A percentile compares a stretch with the other conserved stretches of the same genome.
These are phyloP conservation scores for Augochlorella aurata DNA, from an alignment of 2,888 invertebrate species.

Conservation along the genomic window DNA sequence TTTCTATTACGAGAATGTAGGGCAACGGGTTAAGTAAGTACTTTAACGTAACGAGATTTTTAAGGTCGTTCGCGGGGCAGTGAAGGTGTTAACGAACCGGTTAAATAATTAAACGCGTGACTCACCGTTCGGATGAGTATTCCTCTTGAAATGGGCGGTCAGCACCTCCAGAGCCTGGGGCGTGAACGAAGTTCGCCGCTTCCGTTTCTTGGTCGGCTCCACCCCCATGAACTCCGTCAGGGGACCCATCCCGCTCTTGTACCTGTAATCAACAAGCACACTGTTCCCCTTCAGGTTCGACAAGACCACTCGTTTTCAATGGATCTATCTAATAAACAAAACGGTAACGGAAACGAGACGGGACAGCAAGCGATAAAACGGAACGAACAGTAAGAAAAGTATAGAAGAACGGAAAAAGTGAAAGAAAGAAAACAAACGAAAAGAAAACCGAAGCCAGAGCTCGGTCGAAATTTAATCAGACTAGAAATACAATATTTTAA, in stretches of 20 bases:
- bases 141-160: conserved; percentile 97
- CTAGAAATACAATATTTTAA: conserved; percentile 6
- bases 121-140: conserved; percentile 98
- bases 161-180: conserved; percentile 97
- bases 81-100: background rate
- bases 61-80: background rate
- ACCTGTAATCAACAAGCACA: conserved; percentile 86
- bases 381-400: no score
- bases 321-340: background rate
- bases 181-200: conserved; percentile 97
- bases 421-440: background rate
- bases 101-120: background rate
- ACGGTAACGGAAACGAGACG: background rate
- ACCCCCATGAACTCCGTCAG: conserved; percentile 97
- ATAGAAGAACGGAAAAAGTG: background rate
- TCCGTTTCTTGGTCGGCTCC: conserved; percentile 98
- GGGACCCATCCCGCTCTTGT: conserved; percentile 95
- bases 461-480: background rate
- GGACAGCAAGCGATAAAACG: background rate
- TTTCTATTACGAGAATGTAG: no score
- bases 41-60: no score
- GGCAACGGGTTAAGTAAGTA: no score
- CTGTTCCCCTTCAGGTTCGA: conserved; percentile 80
- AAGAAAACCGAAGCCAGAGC: background rate
- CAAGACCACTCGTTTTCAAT: conserved; percentile 53